A percentile compares a stretch with the other conserved stretches of the same genome.
Evolutionary conservation across 2,888 invertebrate genomes (phyloP).

Genomic region (Nomada fabriciana): DNA sequence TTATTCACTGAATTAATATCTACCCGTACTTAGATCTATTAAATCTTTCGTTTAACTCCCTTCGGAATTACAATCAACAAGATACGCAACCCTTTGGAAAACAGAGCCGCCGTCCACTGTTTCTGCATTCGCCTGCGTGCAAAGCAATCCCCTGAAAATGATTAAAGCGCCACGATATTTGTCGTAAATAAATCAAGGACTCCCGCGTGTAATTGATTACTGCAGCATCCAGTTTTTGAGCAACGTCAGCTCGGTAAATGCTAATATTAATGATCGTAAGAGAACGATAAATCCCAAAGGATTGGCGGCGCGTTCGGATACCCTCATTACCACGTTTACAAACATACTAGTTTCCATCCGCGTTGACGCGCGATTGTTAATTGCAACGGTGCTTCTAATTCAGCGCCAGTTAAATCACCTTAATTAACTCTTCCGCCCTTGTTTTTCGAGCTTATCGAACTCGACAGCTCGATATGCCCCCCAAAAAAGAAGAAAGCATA

Average conservation of each 20-base stretch:
- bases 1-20: too few species aligned
- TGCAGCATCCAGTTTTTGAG: background rate
- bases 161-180: background rate
- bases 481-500: background rate
- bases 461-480: background rate
- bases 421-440: background rate
- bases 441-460: background rate
- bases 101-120: too few species aligned
- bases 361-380: conserved; percentile 1
- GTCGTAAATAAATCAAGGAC: background rate
- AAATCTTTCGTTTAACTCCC: too few species aligned
- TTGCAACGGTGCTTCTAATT: conserved; percentile 3
- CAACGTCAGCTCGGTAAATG: background rate
- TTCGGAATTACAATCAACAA: too few species aligned
- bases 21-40: too few species aligned
- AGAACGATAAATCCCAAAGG: conserved; percentile 10
- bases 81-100: too few species aligned
- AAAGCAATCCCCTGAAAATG: background rate
- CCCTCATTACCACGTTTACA: conserved; percentile 20
- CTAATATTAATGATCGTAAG: conserved; percentile 10
- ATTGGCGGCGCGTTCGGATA: conserved; percentile 14
- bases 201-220: conserved; percentile 10
- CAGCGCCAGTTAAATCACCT: conserved; percentile 12
- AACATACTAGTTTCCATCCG: background rate
- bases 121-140: too few species aligned